A percentile compares a stretch with the other conserved stretches of the same genome.
Evolutionary conservation across 2,888 invertebrate species (phyloP).

Genomic region (Tribolium freemani): DNA sequence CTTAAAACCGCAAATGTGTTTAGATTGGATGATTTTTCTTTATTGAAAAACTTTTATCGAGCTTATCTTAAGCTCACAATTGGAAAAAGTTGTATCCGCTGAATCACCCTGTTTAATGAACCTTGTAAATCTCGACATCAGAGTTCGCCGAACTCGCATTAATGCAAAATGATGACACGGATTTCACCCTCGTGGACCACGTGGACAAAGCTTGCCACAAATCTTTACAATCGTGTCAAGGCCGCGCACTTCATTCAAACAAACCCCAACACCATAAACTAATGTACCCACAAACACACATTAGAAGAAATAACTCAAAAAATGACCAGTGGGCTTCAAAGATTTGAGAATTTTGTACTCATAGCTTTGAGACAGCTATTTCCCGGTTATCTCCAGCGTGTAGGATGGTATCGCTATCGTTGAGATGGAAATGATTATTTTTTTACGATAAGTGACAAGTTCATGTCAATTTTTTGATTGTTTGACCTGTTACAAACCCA

Average conservation of each 20-base stretch:
- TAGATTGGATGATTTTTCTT: constrained; percentile 20
- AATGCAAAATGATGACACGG: constrained; percentile 28
- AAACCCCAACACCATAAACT: neutral
- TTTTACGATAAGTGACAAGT: no score
- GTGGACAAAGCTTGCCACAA: constrained; percentile 17
- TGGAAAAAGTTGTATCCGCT: constrained; percentile 31
- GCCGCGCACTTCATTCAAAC: neutral
- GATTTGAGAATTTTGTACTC: no score
- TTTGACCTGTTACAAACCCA: no score
- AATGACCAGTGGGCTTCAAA: no score
- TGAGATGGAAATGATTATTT: no score
- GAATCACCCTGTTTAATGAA: constrained; percentile 32
- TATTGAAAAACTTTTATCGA: constrained; percentile 27
- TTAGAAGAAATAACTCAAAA: no score
- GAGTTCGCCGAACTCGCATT: constrained; percentile 28
- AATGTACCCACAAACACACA: neutral
- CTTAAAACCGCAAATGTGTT: constrained; percentile 25
- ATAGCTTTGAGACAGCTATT: no score
- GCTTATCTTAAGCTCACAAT: constrained; percentile 21
- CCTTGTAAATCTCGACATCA: constrained; percentile 31
- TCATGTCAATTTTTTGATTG: no score
- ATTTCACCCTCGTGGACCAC: constrained; percentile 15
- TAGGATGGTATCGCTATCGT: no score
- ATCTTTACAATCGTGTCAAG: constrained; percentile 9
- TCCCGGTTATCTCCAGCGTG: no score